Conservation (phyloP, 2,113 vertebrate species). For the Silurus asotus region DNA sequence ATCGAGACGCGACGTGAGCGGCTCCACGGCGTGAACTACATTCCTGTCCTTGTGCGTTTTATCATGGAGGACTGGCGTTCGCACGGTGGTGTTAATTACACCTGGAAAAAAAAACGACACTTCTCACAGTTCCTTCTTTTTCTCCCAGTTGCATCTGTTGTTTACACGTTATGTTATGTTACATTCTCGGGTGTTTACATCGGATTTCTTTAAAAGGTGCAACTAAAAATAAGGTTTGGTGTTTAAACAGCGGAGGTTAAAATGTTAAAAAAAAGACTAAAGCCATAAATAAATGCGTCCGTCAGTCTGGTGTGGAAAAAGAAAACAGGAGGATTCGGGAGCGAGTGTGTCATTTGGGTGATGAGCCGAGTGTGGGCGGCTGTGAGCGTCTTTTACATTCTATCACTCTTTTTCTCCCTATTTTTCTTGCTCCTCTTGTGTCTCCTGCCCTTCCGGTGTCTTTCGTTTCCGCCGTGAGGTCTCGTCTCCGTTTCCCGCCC, state of each 20-base stretch:
- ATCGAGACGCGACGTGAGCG: neutral
- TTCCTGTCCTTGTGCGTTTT: neutral
- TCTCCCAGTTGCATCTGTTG: neutral
- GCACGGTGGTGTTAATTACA: neutral
- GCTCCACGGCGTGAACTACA: neutral
- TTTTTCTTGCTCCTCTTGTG: neutral
- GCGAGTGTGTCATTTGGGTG: conserved; percentile 50
- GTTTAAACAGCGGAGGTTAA: neutral
- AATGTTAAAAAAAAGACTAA: neutral
- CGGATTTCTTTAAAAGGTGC: neutral
- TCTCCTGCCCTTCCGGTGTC: neutral
- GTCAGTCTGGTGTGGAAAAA: conserved; percentile 47
- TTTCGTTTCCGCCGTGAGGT: neutral
- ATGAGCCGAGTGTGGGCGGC: conserved; percentile 50
- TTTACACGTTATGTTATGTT: neutral
- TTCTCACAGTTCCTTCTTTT: neutral
- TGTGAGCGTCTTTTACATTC: conserved; percentile 51
- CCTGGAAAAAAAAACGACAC: neutral
- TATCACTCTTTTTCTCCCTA: conserved; percentile 40
- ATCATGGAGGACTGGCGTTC: no score
- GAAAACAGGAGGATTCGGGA: conserved; percentile 40
- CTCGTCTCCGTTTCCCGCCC: neutral
- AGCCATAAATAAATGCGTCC: conserved; percentile 45
- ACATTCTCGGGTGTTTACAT: neutral
- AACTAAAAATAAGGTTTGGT: neutral